A percentile compares a stretch with the other conserved stretches of the same genome.
These are phyloP conservation scores for Platycheirus rosarum DNA, from an alignment of 2,888 invertebrate genomes.

Conservation along the genomic window DNA sequence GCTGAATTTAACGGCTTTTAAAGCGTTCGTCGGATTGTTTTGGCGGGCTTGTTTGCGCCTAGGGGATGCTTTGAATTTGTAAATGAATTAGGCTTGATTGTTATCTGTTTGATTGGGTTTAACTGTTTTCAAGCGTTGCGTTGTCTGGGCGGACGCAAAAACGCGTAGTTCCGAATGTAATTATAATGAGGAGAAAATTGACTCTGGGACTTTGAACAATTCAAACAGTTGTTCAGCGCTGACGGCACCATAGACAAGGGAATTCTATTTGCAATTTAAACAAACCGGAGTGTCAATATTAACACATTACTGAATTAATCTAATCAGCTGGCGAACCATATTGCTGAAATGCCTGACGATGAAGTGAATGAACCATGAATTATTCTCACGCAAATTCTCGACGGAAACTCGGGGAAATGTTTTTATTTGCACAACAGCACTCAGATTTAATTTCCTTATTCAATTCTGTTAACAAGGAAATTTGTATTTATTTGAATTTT, in stretches of 20 bases:
- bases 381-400: too few relatives aligned
- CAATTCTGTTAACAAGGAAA: too few relatives aligned
- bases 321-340: not conserved
- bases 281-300: not conserved
- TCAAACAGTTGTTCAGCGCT: too few relatives aligned
- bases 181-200: not conserved
- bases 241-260: not conserved
- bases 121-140: not conserved
- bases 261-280: constrained; percentile 1
- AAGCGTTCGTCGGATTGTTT: constrained; percentile 3
- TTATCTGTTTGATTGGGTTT: constrained; percentile 24
- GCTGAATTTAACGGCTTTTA: constrained; percentile 43
- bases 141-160: not conserved
- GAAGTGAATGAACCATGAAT: too few relatives aligned
- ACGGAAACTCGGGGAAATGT: too few relatives aligned
- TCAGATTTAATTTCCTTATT: too few relatives aligned
- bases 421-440: too few relatives aligned
- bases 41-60: constrained; percentile 16
- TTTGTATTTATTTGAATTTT: too few relatives aligned
- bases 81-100: constrained; percentile 51
- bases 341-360: not conserved
- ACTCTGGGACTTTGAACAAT: too few relatives aligned
- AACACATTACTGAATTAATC: constrained; percentile 12
- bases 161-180: constrained; percentile 1
- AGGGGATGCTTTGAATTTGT: constrained; percentile 36